A percentile compares a stretch with the other conserved stretches of the same genome.
phyloP scores from a whole-genome alignment of 2,797 vertebrate species.

The Acanthiza pusilla region DNA sequence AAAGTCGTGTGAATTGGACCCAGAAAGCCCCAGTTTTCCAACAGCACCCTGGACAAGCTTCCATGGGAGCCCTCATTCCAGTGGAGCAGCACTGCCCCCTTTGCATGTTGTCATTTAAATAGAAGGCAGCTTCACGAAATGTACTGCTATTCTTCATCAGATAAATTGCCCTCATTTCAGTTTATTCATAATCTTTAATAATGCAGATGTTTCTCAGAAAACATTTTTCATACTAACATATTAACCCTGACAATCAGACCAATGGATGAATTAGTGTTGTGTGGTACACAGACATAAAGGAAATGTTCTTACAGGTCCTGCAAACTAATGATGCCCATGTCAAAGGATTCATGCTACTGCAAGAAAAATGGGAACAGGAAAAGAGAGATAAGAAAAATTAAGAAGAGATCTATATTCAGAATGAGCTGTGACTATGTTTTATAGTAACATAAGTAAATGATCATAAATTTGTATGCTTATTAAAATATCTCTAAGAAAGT shows the following conservation, averaged over 20 bases:
- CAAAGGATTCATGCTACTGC: neutral
- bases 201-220: slow-evolving; percentile 9
- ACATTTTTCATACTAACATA: slow-evolving; percentile 35
- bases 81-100: neutral
- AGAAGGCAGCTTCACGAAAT: neutral
- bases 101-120: neutral
- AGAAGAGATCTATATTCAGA: neutral
- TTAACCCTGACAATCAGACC: slow-evolving; percentile 23
- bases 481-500: neutral
- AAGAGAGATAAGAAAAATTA: neutral
- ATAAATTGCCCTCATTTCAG: slow-evolving; percentile 2
- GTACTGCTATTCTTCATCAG: neutral
- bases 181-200: slow-evolving; percentile 57
- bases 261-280: neutral
- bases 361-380: slow-evolving; percentile 1
- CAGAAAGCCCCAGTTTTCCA: neutral
- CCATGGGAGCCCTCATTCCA: neutral
- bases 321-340: slow-evolving; percentile 1
- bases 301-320: neutral
- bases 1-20: neutral
- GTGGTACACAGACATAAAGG: neutral
- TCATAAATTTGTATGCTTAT: neutral
- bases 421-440: neutral
- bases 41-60: neutral
- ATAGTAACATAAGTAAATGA: neutral